Conservation (phyloP, 2,113 vertebrate genomes). For the Gyps fulvus region DNA sequence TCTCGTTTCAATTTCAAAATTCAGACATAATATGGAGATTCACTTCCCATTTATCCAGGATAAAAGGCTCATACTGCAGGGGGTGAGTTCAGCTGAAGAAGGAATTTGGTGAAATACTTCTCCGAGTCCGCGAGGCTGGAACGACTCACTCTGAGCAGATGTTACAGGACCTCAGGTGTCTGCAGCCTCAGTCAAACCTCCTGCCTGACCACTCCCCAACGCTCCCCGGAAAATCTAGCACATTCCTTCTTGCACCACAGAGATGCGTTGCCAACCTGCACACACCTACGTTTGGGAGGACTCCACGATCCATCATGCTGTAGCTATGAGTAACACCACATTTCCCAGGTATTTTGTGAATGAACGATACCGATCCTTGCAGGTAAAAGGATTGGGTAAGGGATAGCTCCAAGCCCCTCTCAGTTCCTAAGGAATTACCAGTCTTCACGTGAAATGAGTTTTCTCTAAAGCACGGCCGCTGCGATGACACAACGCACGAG, state of each 20-base stretch:
- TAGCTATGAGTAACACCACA: not conserved
- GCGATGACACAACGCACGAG: rapidly evolving
- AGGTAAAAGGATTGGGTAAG: not conserved
- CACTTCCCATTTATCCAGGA: not conserved
- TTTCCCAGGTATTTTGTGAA: not conserved
- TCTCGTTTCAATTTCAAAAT: not conserved
- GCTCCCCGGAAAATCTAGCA: not conserved
- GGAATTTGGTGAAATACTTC: not conserved
- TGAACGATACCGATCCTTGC: not conserved
- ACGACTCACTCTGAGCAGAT: rapidly evolving
- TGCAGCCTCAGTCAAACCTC: not conserved
- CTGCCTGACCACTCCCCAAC: rapidly evolving
- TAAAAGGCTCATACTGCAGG: not conserved
- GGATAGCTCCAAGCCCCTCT: not conserved
- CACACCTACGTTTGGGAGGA: not conserved
- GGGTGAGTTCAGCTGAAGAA: not conserved
- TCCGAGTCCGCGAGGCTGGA: not conserved
- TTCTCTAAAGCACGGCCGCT: rapidly evolving
- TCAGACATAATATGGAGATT: not conserved
- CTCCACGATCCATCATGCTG: not conserved
- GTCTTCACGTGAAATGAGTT: not conserved
- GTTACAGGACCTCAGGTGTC: not conserved
- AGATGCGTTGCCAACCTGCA: not conserved
- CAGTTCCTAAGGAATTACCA: not conserved
- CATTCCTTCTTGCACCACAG: not conserved